Evolutionary conservation across 2,113 vertebrate genomes (phyloP), one percentile per base, ranked within the genome.

Genomic region (Calcarius ornatus): DNA sequence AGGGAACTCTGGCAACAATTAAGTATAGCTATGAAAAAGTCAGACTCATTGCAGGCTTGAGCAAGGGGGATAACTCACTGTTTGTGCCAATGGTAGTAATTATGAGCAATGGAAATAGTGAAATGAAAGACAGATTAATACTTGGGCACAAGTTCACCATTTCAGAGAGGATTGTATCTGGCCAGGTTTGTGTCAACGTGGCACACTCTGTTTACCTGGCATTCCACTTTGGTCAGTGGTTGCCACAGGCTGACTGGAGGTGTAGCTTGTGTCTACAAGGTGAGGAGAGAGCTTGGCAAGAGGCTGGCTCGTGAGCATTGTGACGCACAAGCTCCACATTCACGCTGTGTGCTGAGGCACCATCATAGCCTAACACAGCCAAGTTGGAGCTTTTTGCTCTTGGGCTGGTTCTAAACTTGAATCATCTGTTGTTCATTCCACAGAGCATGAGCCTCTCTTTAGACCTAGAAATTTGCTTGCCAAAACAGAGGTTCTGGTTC

Each of bases 81-180:
- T 81, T 94, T 4, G 2, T 40, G 35, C 25, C 3, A 5, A 23
- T 65, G 54, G 56, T 57, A 91, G 66, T 57, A 95, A 91, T 61
- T 79, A 88, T 18, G 57, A 69, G 40, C 66, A 80, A 35, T 45
- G 50, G 48, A 81, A 96, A 77, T 25, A 82, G 28, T 57, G 51
- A 87, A 81, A 90, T 83, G 71, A 65, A 92, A 85, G 75, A 70
- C 93, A 94, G 73, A 79, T 91, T 96, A 65, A 77, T 64, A 60
- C 33, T 78, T 66, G 16, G 21, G 24, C 64, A 54, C 1, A 7
- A 70, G 78, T 75, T 88, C 38, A 28, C 42, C 24, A 42, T 64
- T 83, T 73, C 40, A 56, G 24, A 22, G 47, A 66, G 17, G 72
- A 63, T 71, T 7, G 1, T 83, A 38, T 43, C 21, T 54, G 53